Conservation (phyloP, 2,888 invertebrate genomes). For the Lasioglossum pauxillum region DNA sequence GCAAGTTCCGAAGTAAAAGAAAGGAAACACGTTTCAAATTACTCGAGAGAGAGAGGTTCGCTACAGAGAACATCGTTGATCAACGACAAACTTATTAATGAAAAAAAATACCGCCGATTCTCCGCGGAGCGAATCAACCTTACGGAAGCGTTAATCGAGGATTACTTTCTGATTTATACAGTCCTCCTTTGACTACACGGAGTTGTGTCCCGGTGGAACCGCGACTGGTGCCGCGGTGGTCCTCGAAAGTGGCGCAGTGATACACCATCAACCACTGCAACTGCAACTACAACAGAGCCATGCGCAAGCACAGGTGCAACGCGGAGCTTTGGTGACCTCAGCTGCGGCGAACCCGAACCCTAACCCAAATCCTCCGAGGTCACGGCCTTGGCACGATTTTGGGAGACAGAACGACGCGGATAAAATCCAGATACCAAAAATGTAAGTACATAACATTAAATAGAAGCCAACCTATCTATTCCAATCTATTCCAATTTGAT, state of each 20-base stretch:
- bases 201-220: constrained; percentile 89
- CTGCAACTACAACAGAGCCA: constrained; percentile 85
- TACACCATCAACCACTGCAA: constrained; percentile 85
- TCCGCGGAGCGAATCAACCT: background rate
- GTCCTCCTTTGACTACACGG: constrained; percentile 96
- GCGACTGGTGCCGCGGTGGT: constrained; percentile 85
- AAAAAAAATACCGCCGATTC: background rate
- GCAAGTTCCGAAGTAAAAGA: background rate
- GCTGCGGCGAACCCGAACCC: constrained; percentile 80
- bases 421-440: constrained; percentile 98
- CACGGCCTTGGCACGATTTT: constrained; percentile 97
- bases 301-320: constrained; percentile 87
- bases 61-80: background rate
- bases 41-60: background rate
- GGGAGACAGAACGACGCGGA: constrained; percentile 97
- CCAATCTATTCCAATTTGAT: too few species aligned
- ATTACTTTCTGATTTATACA: constrained; percentile 83
- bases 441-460: constrained; percentile 88
- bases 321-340: constrained; percentile 81
- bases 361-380: constrained; percentile 86
- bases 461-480: too few species aligned
- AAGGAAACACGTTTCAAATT: background rate
- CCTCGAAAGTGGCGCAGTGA: constrained; percentile 85
- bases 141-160: background rate
- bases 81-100: background rate